Conservation (phyloP, 2,888 invertebrate genomes). For the Caradrina clavipalpis region DNA sequence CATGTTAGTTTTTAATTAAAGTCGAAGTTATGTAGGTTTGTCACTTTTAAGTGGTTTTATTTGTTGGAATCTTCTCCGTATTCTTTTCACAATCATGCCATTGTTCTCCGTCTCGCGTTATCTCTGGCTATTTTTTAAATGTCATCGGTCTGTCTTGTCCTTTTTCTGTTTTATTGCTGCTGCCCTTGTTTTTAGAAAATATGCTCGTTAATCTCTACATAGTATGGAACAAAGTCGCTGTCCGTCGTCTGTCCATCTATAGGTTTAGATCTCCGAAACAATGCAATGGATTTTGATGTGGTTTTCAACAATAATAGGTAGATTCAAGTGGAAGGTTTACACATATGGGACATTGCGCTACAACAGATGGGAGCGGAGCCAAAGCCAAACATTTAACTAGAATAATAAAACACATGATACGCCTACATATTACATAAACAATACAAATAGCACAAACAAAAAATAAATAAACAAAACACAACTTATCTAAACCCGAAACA, state of each 20-base stretch:
- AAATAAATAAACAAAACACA: conserved; percentile 33
- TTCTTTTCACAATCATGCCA: not conserved
- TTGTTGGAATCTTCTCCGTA: not conserved
- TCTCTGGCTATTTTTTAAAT: not conserved
- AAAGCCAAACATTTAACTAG: no score
- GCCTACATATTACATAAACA: conserved; percentile 1
- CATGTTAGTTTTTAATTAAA: conserved; percentile 10
- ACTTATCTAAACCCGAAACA: conserved; percentile 42
- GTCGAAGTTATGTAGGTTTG: not conserved
- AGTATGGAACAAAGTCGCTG: no score
- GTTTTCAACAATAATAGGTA: no score
- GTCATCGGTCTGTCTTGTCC: not conserved
- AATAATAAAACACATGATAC: not conserved
- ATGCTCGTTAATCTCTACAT: not conserved
- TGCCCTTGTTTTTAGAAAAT: not conserved
- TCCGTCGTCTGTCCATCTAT: no score
- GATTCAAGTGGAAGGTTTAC: no score
- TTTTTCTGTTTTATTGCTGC: not conserved
- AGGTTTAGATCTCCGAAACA: no score
- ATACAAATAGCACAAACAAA: conserved; percentile 20
- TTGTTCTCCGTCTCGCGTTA: not conserved
- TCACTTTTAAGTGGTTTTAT: not conserved
- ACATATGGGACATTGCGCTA: no score
- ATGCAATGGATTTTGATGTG: no score
- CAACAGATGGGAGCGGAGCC: no score